Base-by-base conservation (phyloP, 2,797 vertebrate species). In the Kryptopterus vitreolus region DNA sequence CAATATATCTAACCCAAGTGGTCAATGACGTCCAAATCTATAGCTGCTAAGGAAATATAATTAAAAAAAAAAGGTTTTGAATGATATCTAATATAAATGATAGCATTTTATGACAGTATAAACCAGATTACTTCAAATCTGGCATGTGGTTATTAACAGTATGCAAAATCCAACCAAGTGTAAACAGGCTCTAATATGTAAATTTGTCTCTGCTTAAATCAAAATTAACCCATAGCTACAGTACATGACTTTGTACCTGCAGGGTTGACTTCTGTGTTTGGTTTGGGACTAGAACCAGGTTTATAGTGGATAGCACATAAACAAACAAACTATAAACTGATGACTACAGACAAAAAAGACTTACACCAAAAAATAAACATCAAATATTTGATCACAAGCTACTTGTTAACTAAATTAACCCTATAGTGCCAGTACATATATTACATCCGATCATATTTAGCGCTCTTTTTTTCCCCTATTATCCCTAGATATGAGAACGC, bases 401-500 rank as follows among this genome's bases (percentile, higher is more conserved):
- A 52, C 50, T 4, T 53, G 26, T 71, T 69, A 70, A 70, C 26
- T 29, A 29, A 5, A 58, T 58, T 33, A 73, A 73, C 18, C 22
- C 52, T 22, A 57, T 38, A 58, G 13, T 12, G 33, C 11, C 11
- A 55, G 29, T 24, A 43, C 11, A 35, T 63, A n/a, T 10, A 73
- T 13, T 74, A 58, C 55, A 74, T 74, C 52, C 33, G 46, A 46
- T 58, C 31, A 59, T 43, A 74, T 11, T 18, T 24, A 38, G 22
- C 4, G 24, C 8, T 5, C 22, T 15, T 4, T 43, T 74, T 38
- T 3, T 31, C 16, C 15, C n/a, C 12, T 9, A 7, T 57, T 48
- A 76, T 81, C 57, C 10, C 11, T 5, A 75, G 13, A 74, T 55
- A 59, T 26, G 74, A 78, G 29, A 46, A 58, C 50, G 63, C 35